Base-by-base conservation (phyloP, 2,113 vertebrate species). In the Apaloderma vittatum region DNA sequence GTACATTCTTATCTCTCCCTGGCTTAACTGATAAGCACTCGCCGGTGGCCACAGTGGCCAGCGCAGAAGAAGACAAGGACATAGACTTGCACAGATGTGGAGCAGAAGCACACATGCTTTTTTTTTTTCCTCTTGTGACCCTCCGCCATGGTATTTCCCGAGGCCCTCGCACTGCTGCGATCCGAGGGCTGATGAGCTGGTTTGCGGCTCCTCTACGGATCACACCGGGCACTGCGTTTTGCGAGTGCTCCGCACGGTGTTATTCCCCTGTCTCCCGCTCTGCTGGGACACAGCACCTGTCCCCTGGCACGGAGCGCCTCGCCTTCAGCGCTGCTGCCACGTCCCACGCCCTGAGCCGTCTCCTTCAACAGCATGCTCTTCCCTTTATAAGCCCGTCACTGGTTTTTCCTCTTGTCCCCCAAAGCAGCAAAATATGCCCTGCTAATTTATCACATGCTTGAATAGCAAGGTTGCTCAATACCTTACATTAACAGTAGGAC, bases 31-130 rank as follows among this genome's bases (percentile, higher is more conserved):
- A 36, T 11, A 43, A 73, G 9, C 23, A 11, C 23, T 45, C 15
- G 11, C 12, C 51, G 8, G 10, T 10, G 3, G 26, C 40, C n/a
- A 26, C 27, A n/a, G 52, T 0, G 36, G 51, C 15, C 8, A 23
- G 51, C 0, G 48, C 74, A 26, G 32, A 4, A 34, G 34, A 13
- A 34, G 51, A 24, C 3, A 14, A 27, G 0, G 12, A 32, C 19
- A 20, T 0, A 5, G 0, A 7, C 67, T 24, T 34, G 16, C 52
- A 72, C 1, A 4, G 29, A 32, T 3, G 0, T 16, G 29, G 2
- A 32, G 85, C 62, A 75, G 68, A 22, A 55, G 52, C 32, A 13
- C 2, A 6, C 9, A 4, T 4, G 13, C 58, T 67, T 45, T 15
- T 36, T 22, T 12, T 20, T 40, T 12, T 40, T n/a, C n/a, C 40